Evolutionary conservation across 2,113 vertebrate species (phyloP).

Genomic region (Verasper variegatus): DNA sequence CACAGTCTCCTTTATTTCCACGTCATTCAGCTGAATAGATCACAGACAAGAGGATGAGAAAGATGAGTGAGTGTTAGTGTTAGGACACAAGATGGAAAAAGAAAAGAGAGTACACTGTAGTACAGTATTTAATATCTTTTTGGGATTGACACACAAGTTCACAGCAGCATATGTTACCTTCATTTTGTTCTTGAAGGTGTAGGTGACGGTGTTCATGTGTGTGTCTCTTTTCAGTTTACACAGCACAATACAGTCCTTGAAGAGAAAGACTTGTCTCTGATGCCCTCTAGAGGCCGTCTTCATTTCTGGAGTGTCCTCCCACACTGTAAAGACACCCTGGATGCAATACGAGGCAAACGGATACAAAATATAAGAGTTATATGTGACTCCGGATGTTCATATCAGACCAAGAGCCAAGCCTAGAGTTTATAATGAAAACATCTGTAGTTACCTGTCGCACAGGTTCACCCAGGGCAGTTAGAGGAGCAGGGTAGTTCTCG

Average conservation of each 20-base stretch:
- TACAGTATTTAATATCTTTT: background rate
- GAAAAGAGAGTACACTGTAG: background rate
- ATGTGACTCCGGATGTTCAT: background rate
- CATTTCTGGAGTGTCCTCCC: slow-evolving; percentile 93
- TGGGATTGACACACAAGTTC: background rate
- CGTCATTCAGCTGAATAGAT: slow-evolving; percentile 87
- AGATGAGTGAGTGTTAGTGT: background rate
- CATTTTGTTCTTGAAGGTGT: slow-evolving; percentile 96
- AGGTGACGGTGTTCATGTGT: slow-evolving; percentile 87
- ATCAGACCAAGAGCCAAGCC: too few relatives aligned
- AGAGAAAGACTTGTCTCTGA: slow-evolving; percentile 96
- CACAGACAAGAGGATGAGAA: background rate
- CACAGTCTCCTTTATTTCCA: slow-evolving; percentile 90
- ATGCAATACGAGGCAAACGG: background rate
- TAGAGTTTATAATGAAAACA: background rate
- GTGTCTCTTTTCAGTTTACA: slow-evolving; percentile 92
- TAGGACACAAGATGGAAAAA: background rate
- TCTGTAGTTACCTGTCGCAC: slow-evolving; percentile 87
- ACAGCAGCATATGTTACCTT: slow-evolving; percentile 82
- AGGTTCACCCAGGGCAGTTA: slow-evolving; percentile 92
- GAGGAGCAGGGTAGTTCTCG: slow-evolving; percentile 94
- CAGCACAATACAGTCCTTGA: slow-evolving; percentile 92
- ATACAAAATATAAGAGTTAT: background rate
- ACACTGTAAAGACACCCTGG: slow-evolving; percentile 93
- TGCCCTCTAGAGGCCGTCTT: slow-evolving; percentile 92